Conservation (phyloP, 1,140 invertebrate species). For the Drosophila bocki region DNA sequence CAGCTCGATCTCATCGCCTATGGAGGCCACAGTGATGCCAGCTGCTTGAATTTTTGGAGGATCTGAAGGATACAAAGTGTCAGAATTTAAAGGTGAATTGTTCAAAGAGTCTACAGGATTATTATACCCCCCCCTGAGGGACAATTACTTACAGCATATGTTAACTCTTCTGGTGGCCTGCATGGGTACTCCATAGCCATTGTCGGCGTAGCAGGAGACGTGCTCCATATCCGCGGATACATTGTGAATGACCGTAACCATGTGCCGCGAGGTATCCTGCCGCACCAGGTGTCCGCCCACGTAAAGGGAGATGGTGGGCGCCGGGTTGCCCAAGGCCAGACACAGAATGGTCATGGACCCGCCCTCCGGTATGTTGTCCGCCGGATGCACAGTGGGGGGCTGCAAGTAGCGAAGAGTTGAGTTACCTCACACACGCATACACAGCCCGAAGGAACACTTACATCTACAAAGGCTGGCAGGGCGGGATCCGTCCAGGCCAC, state of each 20-base stretch:
- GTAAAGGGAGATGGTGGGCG: conserved; percentile 92
- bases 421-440: conserved; percentile 5
- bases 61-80: conserved; percentile 86
- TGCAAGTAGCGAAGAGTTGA: conserved; percentile 80
- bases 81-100: background rate
- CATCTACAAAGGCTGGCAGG: conserved; percentile 93
- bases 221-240: conserved; percentile 93
- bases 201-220: conserved; percentile 93
- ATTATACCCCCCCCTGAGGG: conserved; percentile 3
- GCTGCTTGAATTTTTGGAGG: conserved; percentile 90
- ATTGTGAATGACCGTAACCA: conserved; percentile 93
- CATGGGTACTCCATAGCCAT: conserved; percentile 93
- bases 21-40: conserved; percentile 90
- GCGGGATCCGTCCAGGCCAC: conserved; percentile 94
- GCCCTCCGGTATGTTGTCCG: conserved; percentile 92
- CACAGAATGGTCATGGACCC: conserved; percentile 93
- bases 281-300: conserved; percentile 89
- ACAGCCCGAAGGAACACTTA: conserved; percentile 75
- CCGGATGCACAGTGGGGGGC: conserved; percentile 92
- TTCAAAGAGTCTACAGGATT: background rate
- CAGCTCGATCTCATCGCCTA: conserved; percentile 90
- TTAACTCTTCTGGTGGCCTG: conserved; percentile 91
- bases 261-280: conserved; percentile 91
- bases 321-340: conserved; percentile 92
- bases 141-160: conserved; percentile 90